Conservation (phyloP, 30 jellyfish, hydroid and myxozoan species). For the Aurelia aurita complex sp. Pacific region DNA sequence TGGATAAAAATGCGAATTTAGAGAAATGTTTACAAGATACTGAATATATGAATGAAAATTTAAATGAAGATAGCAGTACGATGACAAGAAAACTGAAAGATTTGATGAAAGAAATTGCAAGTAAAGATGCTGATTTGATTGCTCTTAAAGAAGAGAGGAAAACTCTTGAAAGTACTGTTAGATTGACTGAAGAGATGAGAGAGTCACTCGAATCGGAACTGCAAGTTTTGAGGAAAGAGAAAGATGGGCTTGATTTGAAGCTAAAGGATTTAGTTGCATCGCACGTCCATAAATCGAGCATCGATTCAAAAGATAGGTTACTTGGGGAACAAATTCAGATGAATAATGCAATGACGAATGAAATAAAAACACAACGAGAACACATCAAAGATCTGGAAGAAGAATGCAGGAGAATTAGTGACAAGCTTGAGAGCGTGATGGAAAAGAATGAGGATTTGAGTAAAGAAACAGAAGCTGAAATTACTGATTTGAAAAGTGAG, state of each 20-base stretch:
- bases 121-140: constrained; percentile 28
- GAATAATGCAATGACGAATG: constrained; percentile 34
- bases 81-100: constrained; percentile 28
- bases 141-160: constrained; percentile 46
- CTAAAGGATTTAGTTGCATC: constrained; percentile 39
- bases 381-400: constrained; percentile 37
- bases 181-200: constrained; percentile 19
- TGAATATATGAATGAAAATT: constrained; percentile 16
- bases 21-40: constrained; percentile 21
- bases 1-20: neutral
- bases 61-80: constrained; percentile 43
- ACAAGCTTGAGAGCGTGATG: constrained; percentile 1
- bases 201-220: constrained; percentile 30
- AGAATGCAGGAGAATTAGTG: constrained; percentile 28
- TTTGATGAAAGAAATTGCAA: constrained; percentile 12
- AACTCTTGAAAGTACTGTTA: constrained; percentile 12
- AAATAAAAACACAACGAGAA: constrained; percentile 45
- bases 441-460: neutral
- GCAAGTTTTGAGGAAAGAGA: constrained; percentile 37
- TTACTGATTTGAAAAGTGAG: constrained; percentile 14
- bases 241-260: constrained; percentile 20
- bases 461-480: constrained; percentile 29
- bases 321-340: constrained; percentile 52
- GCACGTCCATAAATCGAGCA: constrained; percentile 55
- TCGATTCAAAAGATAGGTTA: constrained; percentile 54